Conservation (phyloP, 1,140 invertebrate genomes). For the Cydia splendana region DNA sequence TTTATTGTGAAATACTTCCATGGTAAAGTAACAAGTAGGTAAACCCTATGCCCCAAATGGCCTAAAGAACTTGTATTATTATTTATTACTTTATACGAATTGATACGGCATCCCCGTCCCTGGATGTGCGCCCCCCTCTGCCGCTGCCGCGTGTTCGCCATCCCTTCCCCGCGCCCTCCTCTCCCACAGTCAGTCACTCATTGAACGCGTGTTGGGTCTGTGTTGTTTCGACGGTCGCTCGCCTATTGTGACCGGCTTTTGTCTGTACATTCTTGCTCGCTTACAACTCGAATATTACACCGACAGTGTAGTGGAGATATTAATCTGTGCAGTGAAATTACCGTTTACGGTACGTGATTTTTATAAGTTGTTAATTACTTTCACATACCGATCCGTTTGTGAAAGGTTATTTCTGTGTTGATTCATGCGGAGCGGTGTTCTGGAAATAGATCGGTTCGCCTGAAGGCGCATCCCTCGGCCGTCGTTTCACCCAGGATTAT, state of each 20-base stretch:
- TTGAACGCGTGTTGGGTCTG: constrained; percentile 67
- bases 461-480: constrained; percentile 68
- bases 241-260: constrained; percentile 61
- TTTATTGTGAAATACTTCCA: neutral
- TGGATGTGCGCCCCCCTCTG: constrained; percentile 42
- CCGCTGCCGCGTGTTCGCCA: constrained; percentile 39
- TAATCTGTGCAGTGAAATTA: constrained; percentile 70
- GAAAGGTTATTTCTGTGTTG: constrained; percentile 79
- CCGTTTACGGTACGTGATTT: constrained; percentile 73
- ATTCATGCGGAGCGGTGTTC: constrained; percentile 76
- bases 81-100: constrained; percentile 37
- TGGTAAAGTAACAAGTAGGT: neutral
- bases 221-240: constrained; percentile 54
- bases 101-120: constrained; percentile 57
- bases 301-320: constrained; percentile 59
- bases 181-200: constrained; percentile 64
- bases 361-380: constrained; percentile 65
- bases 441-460: constrained; percentile 75
- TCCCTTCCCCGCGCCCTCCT: constrained; percentile 43
- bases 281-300: constrained; percentile 52
- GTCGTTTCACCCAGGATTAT: constrained; percentile 57
- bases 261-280: constrained; percentile 61
- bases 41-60: constrained; percentile 4
- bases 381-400: constrained; percentile 66
- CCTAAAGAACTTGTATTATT: constrained; percentile 20